phyloP scores from a whole-genome alignment of 2,888 invertebrate genomes.

The Phyto melanocephala region DNA sequence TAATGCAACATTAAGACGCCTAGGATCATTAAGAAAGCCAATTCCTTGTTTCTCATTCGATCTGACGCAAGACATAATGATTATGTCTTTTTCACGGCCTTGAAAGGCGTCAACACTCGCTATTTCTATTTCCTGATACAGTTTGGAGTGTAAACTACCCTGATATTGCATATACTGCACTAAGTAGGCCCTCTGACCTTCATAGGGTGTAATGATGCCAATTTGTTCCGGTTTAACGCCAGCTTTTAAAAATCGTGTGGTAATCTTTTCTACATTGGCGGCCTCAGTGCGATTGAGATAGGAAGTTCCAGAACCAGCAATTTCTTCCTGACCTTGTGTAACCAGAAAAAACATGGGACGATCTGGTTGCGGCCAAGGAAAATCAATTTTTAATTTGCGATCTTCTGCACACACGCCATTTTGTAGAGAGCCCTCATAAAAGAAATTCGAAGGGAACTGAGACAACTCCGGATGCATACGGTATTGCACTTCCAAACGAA shows the following conservation, averaged over 20 bases:
- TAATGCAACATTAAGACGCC: conserved; percentile 97
- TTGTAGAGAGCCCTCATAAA: conserved; percentile 98
- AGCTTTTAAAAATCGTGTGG: conserved; percentile 94
- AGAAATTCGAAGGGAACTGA: conserved; percentile 99
- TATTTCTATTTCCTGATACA: conserved; percentile 99
- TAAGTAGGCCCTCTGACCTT: conserved; percentile 97
- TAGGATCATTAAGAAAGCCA: conserved; percentile 98
- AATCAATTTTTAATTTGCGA: conserved; percentile 94
- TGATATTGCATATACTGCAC: conserved; percentile 99
- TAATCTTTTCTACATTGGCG: conserved; percentile 98
- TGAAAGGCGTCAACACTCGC: conserved; percentile 99
- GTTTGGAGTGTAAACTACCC: conserved; percentile 96
- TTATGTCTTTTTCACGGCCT: conserved; percentile 99
- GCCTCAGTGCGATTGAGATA: conserved; percentile 99
- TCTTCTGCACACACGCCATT: conserved; percentile 99
- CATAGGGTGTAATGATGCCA: conserved; percentile 99
- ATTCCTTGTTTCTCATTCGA: conserved; percentile 99
- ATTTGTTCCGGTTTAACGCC: conserved; percentile 99
- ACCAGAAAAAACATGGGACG: conserved; percentile 99
- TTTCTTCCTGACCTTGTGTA: conserved; percentile 98
- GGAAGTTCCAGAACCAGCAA: conserved; percentile 98
- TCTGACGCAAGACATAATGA: conserved; percentile 99
- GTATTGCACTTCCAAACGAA: conserved; percentile 98
- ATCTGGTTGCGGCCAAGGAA: conserved; percentile 98
- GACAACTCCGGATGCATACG: conserved; percentile 99